phyloP scores from a whole-genome alignment of 64 coral and sea anemone genomes.

The Montipora efflorescens region DNA sequence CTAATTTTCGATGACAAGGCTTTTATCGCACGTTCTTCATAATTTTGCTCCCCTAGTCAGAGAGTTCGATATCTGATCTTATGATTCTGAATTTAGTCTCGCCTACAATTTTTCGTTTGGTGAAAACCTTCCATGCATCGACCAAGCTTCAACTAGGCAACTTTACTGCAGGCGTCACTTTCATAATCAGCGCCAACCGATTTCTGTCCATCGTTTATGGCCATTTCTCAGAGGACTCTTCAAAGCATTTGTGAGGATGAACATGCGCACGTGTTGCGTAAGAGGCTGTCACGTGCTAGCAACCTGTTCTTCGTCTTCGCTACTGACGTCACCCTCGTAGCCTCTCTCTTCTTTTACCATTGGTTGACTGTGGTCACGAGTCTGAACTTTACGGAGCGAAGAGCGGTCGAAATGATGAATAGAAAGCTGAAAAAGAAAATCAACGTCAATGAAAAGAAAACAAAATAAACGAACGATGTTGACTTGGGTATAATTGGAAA shows the following conservation, averaged over 20 bases:
- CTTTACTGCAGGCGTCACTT: not conserved
- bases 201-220: not conserved
- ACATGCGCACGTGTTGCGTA: not conserved
- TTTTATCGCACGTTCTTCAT: too few species aligned
- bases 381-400: constrained; percentile 55
- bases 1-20: too few species aligned
- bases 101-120: not conserved
- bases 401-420: constrained; percentile 65
- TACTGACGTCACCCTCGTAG: constrained; percentile 7
- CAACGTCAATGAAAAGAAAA: not conserved
- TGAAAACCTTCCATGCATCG: not conserved
- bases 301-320: not conserved
- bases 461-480: not conserved
- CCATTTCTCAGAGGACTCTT: not conserved
- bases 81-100: not conserved
- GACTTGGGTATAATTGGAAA: too few species aligned
- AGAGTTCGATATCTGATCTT: too few species aligned
- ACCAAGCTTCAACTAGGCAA: too few species aligned
- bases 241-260: not conserved
- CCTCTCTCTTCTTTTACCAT: not conserved
- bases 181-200: not conserved
- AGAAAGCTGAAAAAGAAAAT: constrained; percentile 40
- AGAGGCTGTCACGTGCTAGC: not conserved
- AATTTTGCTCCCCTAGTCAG: too few species aligned
- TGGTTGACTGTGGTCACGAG: constrained; percentile 8